Base-by-base conservation (phyloP, 1,140 invertebrate genomes). In the Pachyrhynchus sulphureomaculatus region DNA sequence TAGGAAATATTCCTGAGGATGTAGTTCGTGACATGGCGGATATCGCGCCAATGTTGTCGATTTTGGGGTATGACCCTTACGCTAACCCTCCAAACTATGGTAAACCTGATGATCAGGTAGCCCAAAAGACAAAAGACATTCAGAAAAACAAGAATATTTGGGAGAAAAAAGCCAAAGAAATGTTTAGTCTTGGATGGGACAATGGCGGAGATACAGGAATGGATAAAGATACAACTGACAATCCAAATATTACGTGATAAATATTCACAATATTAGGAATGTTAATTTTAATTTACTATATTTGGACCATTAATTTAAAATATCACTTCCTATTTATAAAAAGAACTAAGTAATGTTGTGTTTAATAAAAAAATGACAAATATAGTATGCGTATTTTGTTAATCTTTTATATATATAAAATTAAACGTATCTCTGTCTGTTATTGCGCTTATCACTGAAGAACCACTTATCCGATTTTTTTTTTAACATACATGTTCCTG, bases 71-170 rank as follows among this genome's bases (percentile, higher is more conserved):
- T 79, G 93, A 97, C 83, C 94, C 95, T 21, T 87, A 90, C 72
- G 89, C 88, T 67, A 96, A 96, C 83, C 94, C 94, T 47, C 96
- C 96, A 33, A 84, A 89, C 73, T 99, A 98, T 79, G 92, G 92
- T 49, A 84, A 88, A 65, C 90, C 93, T 23, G 93, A 96, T 77
- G 82, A 84, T 51, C 82, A 88, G 74, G 91, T 95, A 33, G 85
- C 89, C 65, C 85, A 91, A 68, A 94, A 95, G 77, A 95, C 91
- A 18, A 53, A 77, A 18, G 69, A 81, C 72, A 75, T 83, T 61
- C 79, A 80, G 72, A 76, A 78, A 57, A 80, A 83, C 68, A 78
- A 80, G 65, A 77, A 78, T 62, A 71, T 78, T 41, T 83, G 82
- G 82, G 79, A 81, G 61, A 77, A 76, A 68, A 82, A 81, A 69